phyloP scores from a whole-genome alignment of 2,797 vertebrate species.

The Gastrophryne carolinensis region DNA sequence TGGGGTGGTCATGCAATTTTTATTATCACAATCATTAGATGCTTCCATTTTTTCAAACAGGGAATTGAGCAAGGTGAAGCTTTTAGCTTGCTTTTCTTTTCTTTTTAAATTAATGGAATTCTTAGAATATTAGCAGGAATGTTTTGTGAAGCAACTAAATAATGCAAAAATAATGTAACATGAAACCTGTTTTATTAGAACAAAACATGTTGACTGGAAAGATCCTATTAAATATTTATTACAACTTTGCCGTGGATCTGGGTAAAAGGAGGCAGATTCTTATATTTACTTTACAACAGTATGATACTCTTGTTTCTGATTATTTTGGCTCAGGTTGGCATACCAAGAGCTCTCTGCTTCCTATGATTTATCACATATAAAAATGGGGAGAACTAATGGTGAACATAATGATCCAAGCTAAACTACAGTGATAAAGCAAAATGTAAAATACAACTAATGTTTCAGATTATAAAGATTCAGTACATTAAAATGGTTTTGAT shows the following conservation, averaged over 20 bases:
- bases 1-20: no score
- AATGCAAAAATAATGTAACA: background rate
- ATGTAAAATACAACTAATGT: no score
- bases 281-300: background rate
- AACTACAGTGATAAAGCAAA: no score
- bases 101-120: no score
- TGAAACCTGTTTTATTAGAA: background rate
- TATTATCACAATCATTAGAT: no score
- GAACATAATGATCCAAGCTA: no score
- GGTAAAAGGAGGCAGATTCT: background rate
- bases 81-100: no score
- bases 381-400: no score
- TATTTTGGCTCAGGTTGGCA: background rate
- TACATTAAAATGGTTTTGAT: no score
- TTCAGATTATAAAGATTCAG: no score
- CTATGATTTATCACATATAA: background rate
- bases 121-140: conserved; percentile 4
- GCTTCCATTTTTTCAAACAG: no score
- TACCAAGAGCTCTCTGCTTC: background rate
- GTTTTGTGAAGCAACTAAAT: background rate
- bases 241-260: background rate
- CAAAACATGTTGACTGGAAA: background rate
- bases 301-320: background rate
- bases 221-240: background rate
- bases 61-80: no score